Evolutionary conservation across 1,140 invertebrate species (phyloP), one percentile per base, ranked within the genome.

Genomic region (Drosophila melanica): DNA sequence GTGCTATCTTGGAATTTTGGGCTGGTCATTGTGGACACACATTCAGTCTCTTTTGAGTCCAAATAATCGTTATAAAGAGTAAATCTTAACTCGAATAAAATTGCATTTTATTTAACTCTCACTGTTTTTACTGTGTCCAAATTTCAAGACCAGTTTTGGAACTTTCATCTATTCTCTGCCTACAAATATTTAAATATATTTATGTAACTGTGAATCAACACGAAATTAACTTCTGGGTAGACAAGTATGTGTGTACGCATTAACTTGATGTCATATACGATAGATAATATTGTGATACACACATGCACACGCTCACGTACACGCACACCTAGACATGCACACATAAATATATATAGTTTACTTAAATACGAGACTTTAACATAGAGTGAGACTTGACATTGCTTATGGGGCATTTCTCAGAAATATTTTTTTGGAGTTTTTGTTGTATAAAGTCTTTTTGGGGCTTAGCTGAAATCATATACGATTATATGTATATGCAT

Each of bases 351-450:
- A 41, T 3, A 16, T 23, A 33, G 6, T 4, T 54, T 54, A 20
- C 35, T 54, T 39, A 39, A 33, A 39, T 39, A 20, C 51, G 51
- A 55, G 11, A 55, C 12, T 30, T 20, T 20, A 50, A 16, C 23
- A 30, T 41, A 53, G 30, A 27, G 11, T 37, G n/a, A n/a, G 20
- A 48, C 23, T 59, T 58, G 39, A 58, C 48, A 73, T 73, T 59
- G 70, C 68, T 71, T 72, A 14, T 57, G 58, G 23, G 27, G 50
- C 58, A 35, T 11, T 50, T 39, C 45, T 47, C 10, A n/a, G 39
- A 39, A 14, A 42, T 60, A 42, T 60, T 68, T 64, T 16, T 30
- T 42, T 66, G 41, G 41, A 55, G 53, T 57, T 59, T 50, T 59
- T n/a, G 35, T 12, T 47, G 18, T 45, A 2, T 20, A 30, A 39